Evolutionary conservation across 2,888 invertebrate species (phyloP).

Genomic region (Hemithea aestivaria): DNA sequence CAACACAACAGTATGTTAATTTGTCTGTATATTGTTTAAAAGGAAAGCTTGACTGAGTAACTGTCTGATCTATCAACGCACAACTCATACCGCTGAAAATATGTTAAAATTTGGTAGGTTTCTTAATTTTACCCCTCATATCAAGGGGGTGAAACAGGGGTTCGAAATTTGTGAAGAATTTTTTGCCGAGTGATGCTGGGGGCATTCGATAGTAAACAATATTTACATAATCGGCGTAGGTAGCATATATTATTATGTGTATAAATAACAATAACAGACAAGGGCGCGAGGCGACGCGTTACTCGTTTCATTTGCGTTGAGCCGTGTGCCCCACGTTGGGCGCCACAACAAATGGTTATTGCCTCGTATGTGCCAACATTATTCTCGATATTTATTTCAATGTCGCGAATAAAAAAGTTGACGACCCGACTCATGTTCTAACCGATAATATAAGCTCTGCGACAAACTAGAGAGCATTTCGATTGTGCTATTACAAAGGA

Average conservation of each 20-base stretch:
- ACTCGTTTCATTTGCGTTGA: slow-evolving; percentile 36
- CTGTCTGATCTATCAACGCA: too few species aligned
- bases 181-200: too few species aligned
- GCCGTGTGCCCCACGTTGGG: slow-evolving; percentile 38
- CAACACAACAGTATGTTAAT: slow-evolving; percentile 3
- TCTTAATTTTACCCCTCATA: too few species aligned
- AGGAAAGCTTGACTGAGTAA: too few species aligned
- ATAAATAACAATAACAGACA: slow-evolving; percentile 19
- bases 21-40: slow-evolving; percentile 3
- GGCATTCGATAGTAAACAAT: too few species aligned
- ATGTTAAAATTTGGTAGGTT: too few species aligned
- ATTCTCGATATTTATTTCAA: slow-evolving; percentile 24
- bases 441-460: slow-evolving; percentile 18
- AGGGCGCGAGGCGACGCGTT: slow-evolving; percentile 12
- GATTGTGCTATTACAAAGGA: background rate
- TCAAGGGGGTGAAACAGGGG: too few species aligned
- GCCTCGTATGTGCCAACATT: slow-evolving; percentile 20
- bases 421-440: slow-evolving; percentile 21
- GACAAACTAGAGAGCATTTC: slow-evolving; percentile 2
- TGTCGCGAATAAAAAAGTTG: slow-evolving; percentile 25
- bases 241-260: slow-evolving; percentile 3
- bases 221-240: slow-evolving; percentile 18
- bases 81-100: too few species aligned
- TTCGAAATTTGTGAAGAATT: too few species aligned
- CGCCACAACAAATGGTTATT: slow-evolving; percentile 41